Evolutionary conservation across 2,113 vertebrate species (phyloP).

Genomic region (Bos indicus): DNA sequence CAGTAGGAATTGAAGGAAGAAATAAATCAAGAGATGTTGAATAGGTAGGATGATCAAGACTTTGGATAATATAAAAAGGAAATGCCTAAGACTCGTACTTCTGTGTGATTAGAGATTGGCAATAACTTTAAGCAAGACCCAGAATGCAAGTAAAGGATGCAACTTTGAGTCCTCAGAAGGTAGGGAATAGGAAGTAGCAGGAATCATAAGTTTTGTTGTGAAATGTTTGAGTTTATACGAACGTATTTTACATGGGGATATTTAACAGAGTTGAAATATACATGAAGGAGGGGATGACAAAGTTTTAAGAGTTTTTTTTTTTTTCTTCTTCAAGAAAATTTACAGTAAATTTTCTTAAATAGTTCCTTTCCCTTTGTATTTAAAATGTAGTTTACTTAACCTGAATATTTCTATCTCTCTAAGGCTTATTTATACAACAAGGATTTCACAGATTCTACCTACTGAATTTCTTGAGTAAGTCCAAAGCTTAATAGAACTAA

Average conservation of each 20-base stretch:
- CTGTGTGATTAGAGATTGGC: neutral
- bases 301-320: neutral
- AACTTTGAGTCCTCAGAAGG: neutral
- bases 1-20: neutral
- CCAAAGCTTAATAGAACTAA: neutral
- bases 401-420: neutral
- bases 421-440: conserved; percentile 10
- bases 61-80: neutral
- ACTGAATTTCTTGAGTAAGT: neutral
- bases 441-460: neutral
- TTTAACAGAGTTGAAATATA: neutral
- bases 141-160: neutral
- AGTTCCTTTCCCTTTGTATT: neutral
- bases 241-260: neutral
- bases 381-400: conserved; percentile 27
- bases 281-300: neutral
- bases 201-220: neutral
- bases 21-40: neutral
- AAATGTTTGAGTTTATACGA: neutral
- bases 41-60: neutral
- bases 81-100: neutral
- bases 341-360: neutral
- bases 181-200: neutral
- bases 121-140: neutral
- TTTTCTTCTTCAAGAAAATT: conserved; percentile 4